A percentile compares a stretch with the other conserved stretches of the same genome.
These are phyloP conservation scores for Xenentodon cancila DNA, from an alignment of 2,797 vertebrate genomes.

Conservation along the genomic window DNA sequence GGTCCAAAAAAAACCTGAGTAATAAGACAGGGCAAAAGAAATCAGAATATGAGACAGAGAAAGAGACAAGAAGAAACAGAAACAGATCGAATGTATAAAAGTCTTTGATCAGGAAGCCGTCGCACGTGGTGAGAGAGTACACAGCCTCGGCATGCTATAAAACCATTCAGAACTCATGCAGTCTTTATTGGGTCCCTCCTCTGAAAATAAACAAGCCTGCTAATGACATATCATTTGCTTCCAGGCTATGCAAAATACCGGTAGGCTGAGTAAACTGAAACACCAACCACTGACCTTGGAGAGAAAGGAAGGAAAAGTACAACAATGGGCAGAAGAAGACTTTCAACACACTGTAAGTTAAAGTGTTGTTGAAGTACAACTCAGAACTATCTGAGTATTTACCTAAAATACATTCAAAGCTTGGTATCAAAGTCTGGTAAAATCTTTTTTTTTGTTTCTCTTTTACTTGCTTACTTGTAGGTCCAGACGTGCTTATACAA, in stretches of 20 bases:
- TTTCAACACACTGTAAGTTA: too few relatives aligned
- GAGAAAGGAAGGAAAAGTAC: too few relatives aligned
- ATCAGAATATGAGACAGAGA: slow-evolving; percentile 32
- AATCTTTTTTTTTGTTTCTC: too few relatives aligned
- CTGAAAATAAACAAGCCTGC: slow-evolving; percentile 53
- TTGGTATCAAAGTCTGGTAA: too few relatives aligned
- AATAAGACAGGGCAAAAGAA: slow-evolving; percentile 27
- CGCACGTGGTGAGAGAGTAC: slow-evolving; percentile 46
- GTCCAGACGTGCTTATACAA: too few relatives aligned
- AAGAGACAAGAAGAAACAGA: slow-evolving; percentile 48
- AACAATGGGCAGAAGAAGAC: too few relatives aligned
- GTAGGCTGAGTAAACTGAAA: slow-evolving; percentile 33
- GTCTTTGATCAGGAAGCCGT: slow-evolving; percentile 72
- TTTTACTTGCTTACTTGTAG: too few relatives aligned
- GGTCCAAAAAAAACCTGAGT: slow-evolving; percentile 32
- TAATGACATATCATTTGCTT: slow-evolving; percentile 55
- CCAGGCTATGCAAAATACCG: slow-evolving; percentile 18
- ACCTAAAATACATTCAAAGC: too few relatives aligned
- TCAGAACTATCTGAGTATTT: too few relatives aligned
- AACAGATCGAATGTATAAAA: slow-evolving; percentile 72
- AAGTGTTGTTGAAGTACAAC: too few relatives aligned
- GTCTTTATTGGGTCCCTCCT: slow-evolving; percentile 56
- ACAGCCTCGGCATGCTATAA: slow-evolving; percentile 59
- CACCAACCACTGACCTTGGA: slow-evolving; percentile 4
- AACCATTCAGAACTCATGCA: slow-evolving; percentile 58